Evolutionary conservation across 2,113 vertebrate genomes (phyloP), one percentile per base, ranked within the genome.

Genomic region (Brachypodius melanocephalos): DNA sequence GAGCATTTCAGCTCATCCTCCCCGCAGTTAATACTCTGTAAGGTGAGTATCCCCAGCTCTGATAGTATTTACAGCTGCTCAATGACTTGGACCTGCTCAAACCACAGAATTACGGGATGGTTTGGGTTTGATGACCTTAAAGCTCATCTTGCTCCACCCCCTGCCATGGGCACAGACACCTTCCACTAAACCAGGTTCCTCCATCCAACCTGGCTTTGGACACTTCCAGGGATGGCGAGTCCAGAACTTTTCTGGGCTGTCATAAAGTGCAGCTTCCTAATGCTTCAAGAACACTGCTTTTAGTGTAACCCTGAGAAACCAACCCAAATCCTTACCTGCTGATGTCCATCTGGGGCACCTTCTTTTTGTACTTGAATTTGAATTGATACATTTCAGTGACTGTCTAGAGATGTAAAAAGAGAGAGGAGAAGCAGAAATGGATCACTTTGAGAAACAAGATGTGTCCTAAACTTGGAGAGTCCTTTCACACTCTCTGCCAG

Each of bases 311-410:
- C 67, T 48, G n/a, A 78, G 80, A 83, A 88, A 90, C 52, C 68
- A 96, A 93, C 57, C 19, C 90, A 85, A 79, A 72, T 51, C 28
- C 36, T 76, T 98, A 99, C 99, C 99, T 99, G 97, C 98, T 96
- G 96, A 99, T 98, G 93, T 99, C 98, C 98, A 99, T 98, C 71
- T 97, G 96, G 6, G 98, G 97, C 82, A 98, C 98, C 25, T 97
- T 94, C 82, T 97, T 93, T 43, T 97, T 98, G 81, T 99, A 99
- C 77, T 98, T 98, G 97, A 99, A 98, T 97, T 97, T 99, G 96
- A 99, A 99, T 82, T 98, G 98, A 93, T 99, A 99, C 91, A 98
- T 97, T 94, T 99, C 99, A n/a, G 99, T 99, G 96, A 99, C 98
- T 61, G 97, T 97, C 99, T 99, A 94, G 79, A 98, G 97, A 94